A percentile compares a stretch with the other conserved stretches of the same genome.
These are phyloP conservation scores for Synergus itoensis DNA, from an alignment of 2,888 invertebrate genomes.

Conservation along the genomic window DNA sequence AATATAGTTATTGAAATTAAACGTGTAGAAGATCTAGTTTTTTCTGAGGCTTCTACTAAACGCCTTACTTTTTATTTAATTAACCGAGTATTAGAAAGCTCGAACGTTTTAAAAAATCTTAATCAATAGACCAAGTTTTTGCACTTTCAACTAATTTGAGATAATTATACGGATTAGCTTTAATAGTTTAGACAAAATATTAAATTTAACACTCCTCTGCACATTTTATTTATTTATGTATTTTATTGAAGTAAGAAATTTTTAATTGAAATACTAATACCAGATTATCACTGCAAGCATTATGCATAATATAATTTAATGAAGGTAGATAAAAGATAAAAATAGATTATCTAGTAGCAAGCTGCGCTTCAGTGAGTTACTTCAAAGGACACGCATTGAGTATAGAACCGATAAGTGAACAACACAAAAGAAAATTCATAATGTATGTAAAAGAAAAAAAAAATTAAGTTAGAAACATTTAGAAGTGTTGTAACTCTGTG, in stretches of 20 bases:
- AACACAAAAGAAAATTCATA: slow-evolving; percentile 56
- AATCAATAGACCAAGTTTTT: slow-evolving; percentile 58
- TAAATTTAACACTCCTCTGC: neutral
- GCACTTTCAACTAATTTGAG: neutral
- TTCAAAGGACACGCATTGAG: slow-evolving; percentile 68
- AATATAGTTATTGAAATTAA: neutral
- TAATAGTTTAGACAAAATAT: neutral
- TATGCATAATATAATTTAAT: slow-evolving; percentile 27
- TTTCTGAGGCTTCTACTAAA: slow-evolving; percentile 65
- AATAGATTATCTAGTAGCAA: slow-evolving; percentile 44
- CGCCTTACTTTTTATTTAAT: slow-evolving; percentile 58
- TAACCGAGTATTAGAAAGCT: slow-evolving; percentile 54
- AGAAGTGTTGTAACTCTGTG: neutral
- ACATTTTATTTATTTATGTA: neutral
- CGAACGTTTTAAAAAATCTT: slow-evolving; percentile 69
- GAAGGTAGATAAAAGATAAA: slow-evolving; percentile 42
- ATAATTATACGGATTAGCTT: neutral
- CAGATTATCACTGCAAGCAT: slow-evolving; percentile 7
- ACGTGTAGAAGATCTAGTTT: slow-evolving; percentile 44
- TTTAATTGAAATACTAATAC: neutral
- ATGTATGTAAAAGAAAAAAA: slow-evolving; percentile 40
- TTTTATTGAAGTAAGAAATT: neutral
- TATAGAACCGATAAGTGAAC: slow-evolving; percentile 57
- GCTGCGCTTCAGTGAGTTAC: slow-evolving; percentile 64
- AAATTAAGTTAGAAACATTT: neutral